Conservation (phyloP, 2,888 invertebrate species). For the Pelosia muscerda region DNA sequence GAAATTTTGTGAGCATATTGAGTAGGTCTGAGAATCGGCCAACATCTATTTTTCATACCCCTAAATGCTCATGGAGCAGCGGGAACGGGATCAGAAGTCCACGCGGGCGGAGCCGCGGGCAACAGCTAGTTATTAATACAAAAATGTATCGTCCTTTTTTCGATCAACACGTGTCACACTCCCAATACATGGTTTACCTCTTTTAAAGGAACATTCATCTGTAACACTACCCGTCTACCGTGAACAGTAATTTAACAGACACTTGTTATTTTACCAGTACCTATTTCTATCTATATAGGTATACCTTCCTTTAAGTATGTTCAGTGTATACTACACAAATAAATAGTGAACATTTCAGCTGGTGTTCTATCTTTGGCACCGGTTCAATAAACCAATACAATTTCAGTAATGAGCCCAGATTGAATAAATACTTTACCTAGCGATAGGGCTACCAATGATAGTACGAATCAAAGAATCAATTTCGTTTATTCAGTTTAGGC, state of each 20-base stretch:
- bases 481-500: no score
- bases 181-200: no score
- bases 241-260: background rate
- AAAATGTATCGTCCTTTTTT: no score
- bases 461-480: no score
- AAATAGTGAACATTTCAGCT: slow-evolving; percentile 51
- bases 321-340: slow-evolving; percentile 42
- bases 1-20: no score
- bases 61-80: no score
- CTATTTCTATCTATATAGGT: slow-evolving; percentile 27
- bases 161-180: background rate
- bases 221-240: background rate
- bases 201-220: background rate
- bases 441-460: slow-evolving; percentile 10
- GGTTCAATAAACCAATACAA: slow-evolving; percentile 56
- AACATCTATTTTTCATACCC: no score
- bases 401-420: slow-evolving; percentile 49
- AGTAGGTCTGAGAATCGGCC: no score
- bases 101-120: no score
- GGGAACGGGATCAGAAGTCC: no score
- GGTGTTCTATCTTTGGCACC: slow-evolving; percentile 58
- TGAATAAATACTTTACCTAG: slow-evolving; percentile 32
- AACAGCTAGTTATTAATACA: no score
- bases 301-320: slow-evolving; percentile 30
- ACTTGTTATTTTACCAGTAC: slow-evolving; percentile 9